phyloP scores from a whole-genome alignment of 2,797 vertebrate genomes.

The Artibeus jamaicensis region DNA sequence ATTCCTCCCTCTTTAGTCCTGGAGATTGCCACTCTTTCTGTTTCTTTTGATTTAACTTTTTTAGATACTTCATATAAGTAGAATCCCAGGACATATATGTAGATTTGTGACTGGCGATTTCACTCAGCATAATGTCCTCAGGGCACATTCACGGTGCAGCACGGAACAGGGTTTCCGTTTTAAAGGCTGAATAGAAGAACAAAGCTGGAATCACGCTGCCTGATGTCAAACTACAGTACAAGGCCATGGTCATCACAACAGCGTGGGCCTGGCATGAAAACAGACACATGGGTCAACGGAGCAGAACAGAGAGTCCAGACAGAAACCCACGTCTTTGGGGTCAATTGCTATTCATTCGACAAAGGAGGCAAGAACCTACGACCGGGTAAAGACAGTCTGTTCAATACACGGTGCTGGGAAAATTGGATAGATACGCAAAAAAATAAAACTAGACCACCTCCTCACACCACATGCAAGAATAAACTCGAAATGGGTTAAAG shows the following conservation, averaged over 20 bases:
- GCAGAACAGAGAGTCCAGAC: no score
- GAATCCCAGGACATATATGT: background rate
- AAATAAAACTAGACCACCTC: no score
- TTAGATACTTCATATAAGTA: background rate
- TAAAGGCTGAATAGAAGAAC: background rate
- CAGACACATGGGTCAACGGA: background rate
- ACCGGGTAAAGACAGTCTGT: no score
- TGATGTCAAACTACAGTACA: background rate
- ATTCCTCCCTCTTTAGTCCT: background rate
- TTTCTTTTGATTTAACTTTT: background rate
- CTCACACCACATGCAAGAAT: no score
- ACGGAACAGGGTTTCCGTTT: background rate
- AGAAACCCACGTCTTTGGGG: no score
- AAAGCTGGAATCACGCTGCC: no score
- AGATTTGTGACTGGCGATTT: background rate
- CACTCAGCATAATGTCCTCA: background rate
- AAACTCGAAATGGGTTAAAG: no score
- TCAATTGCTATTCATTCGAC: no score
- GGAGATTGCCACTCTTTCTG: background rate
- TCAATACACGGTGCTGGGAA: no score
- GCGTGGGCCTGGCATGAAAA: background rate
- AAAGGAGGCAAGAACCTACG: no score
- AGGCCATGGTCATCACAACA: no score
- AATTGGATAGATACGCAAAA: no score
- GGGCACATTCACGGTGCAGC: background rate